Conservation (phyloP, 1,140 invertebrate genomes). For the Bilobella aurantiaca region DNA sequence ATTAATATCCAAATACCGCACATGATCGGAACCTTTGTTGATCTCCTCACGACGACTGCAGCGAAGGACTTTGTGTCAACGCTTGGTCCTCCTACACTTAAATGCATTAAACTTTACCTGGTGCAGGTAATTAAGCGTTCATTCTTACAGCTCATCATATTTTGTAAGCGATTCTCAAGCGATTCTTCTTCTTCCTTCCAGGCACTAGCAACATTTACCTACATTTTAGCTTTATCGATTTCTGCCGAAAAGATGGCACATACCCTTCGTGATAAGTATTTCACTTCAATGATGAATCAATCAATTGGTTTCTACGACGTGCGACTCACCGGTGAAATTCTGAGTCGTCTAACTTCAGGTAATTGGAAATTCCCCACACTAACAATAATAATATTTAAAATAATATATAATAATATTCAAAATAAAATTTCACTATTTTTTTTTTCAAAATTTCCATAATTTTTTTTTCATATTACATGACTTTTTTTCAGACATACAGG, state of each 20-base stretch:
- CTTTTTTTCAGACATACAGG: conserved; percentile 78
- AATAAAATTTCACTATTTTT: neutral
- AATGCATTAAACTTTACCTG: neutral
- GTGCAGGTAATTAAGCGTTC: neutral
- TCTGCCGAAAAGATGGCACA: conserved; percentile 76
- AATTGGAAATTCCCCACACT: too few relatives aligned
- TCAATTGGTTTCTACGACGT: conserved; percentile 85
- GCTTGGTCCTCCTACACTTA: neutral
- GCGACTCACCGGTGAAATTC: conserved; percentile 78
- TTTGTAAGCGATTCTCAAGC: neutral
- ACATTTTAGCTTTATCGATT: conserved; percentile 72
- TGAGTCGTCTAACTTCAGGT: conserved; percentile 83
- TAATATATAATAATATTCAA: neutral
- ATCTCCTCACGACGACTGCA: neutral
- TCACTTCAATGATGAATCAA: conserved; percentile 70
- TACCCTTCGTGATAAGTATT: conserved; percentile 67
- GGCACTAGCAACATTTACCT: conserved; percentile 76
- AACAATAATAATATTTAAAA: conserved; percentile 48
- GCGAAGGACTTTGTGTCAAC: neutral
- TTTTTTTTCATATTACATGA: too few relatives aligned
- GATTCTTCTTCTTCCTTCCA: too few relatives aligned
- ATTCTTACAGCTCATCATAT: neutral
- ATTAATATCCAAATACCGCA: conserved; percentile 4
- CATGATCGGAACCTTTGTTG: neutral
- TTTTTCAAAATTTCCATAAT: neutral